phyloP scores from a whole-genome alignment of 2,113 vertebrate species.

The Butastur rufipennis region DNA sequence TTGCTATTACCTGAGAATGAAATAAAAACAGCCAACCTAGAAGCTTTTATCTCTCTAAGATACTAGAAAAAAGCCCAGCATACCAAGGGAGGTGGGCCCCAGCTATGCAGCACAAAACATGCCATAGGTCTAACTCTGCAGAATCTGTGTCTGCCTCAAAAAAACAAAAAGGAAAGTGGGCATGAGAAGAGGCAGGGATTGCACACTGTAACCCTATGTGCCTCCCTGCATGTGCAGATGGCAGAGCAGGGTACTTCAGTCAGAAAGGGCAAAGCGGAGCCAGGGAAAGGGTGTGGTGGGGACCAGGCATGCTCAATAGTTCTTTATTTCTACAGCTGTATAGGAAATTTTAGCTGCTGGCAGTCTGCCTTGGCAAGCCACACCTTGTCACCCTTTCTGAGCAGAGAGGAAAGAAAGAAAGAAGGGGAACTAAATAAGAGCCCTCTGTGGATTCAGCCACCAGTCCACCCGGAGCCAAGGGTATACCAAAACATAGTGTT shows the following conservation, averaged over 20 bases:
- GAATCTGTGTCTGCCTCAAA: background rate
- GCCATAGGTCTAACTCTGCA: background rate
- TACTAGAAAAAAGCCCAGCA: background rate
- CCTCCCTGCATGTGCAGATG: background rate
- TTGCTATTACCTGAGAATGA: background rate
- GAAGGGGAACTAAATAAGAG: background rate
- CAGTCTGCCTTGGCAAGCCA: constrained; percentile 14
- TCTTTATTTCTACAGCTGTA: constrained; percentile 39
- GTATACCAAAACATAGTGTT: background rate
- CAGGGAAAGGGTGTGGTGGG: background rate
- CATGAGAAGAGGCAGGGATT: background rate
- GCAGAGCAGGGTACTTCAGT: background rate
- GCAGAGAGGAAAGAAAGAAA: background rate
- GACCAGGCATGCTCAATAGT: background rate
- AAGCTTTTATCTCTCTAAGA: background rate
- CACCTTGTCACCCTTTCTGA: constrained; percentile 12
- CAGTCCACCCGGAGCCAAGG: background rate
- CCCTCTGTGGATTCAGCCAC: background rate
- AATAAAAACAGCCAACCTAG: background rate
- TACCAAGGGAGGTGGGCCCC: background rate
- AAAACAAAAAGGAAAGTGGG: background rate
- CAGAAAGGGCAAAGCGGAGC: background rate
- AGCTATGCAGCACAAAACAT: background rate
- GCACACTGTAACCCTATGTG: rapidly evolving
- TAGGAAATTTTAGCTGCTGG: constrained; percentile 27